Evolutionary conservation across 2,113 vertebrate genomes (phyloP).

Genomic region (Oreochromis aureus): DNA sequence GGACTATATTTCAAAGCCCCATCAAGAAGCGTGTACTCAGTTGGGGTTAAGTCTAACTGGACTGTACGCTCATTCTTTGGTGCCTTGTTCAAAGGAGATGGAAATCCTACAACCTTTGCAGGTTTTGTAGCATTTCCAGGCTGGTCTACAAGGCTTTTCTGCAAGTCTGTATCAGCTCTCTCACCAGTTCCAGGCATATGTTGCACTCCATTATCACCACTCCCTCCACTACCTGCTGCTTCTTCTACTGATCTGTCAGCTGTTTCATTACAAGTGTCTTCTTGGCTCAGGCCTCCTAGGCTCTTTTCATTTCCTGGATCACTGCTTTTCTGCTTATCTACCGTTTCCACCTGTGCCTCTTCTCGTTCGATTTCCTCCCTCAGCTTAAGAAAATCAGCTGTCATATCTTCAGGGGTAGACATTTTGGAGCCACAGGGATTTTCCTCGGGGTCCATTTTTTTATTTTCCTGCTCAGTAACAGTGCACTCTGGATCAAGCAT

Average conservation of each 20-base stretch:
- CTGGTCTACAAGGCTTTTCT: background rate
- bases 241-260: background rate
- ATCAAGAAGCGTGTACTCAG: slow-evolving; percentile 69
- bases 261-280: background rate
- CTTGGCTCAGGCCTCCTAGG: background rate
- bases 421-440: slow-evolving; percentile 59
- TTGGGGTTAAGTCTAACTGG: slow-evolving; percentile 77
- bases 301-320: slow-evolving; percentile 11
- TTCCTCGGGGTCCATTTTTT: background rate
- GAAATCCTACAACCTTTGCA: slow-evolving; percentile 63
- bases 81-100: slow-evolving; percentile 67
- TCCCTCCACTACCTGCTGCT: background rate
- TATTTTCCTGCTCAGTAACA: background rate
- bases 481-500: background rate
- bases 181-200: background rate
- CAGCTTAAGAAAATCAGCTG: slow-evolving; percentile 56
- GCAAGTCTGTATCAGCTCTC: background rate
- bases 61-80: slow-evolving; percentile 72
- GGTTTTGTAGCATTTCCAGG: slow-evolving; percentile 52
- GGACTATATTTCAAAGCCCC: slow-evolving; percentile 58
- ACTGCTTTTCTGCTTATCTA: slow-evolving; percentile 1
- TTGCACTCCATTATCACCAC: background rate
- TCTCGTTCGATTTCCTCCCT: slow-evolving; percentile 11
- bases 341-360: background rate
- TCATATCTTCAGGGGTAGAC: slow-evolving; percentile 74